phyloP scores from a whole-genome alignment of 2,888 invertebrate species.

The Epirrita christyi region DNA sequence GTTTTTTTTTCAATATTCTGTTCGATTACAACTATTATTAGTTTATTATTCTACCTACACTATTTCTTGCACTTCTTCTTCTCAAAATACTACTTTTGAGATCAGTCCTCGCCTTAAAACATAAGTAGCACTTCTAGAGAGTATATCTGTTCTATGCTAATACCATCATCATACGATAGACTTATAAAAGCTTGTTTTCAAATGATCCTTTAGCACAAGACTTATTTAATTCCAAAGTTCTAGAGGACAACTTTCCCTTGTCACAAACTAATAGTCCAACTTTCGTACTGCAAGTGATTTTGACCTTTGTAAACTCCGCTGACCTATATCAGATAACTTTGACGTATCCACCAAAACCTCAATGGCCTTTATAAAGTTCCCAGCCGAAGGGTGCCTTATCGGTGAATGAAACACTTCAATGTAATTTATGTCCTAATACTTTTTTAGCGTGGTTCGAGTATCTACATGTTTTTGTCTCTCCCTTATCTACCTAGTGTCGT shows the following conservation, averaged over 20 bases:
- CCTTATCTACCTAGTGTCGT: slow-evolving; percentile 54
- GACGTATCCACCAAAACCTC: slow-evolving; percentile 63
- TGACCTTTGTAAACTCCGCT: slow-evolving; percentile 63
- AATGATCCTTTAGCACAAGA: too few species aligned
- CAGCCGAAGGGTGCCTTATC: slow-evolving; percentile 68
- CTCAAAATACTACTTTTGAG: too few species aligned
- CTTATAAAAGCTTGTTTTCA: too few species aligned
- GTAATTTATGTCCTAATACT: slow-evolving; percentile 72
- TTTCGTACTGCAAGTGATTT: slow-evolving; percentile 69
- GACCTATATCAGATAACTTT: slow-evolving; percentile 77
- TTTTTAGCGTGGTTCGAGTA: slow-evolving; percentile 43
- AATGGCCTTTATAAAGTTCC: slow-evolving; percentile 61
- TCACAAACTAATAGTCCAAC: slow-evolving; percentile 62
- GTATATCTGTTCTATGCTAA: too few species aligned
- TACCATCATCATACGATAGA: too few species aligned
- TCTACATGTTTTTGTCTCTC: slow-evolving; percentile 51
- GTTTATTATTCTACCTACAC: too few species aligned
- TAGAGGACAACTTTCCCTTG: slow-evolving; percentile 47
- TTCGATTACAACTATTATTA: too few species aligned
- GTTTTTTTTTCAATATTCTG: too few species aligned
- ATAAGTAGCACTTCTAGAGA: too few species aligned
- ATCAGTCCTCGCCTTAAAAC: too few species aligned
- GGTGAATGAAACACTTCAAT: slow-evolving; percentile 69
- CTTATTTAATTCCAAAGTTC: not conserved
- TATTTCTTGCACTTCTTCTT: too few species aligned